Percentiles rank a stretch among this genome's conserved stretches.
Evolutionary conservation across 1,140 invertebrate species (phyloP).

Genomic region (Littorina saxatilis): DNA sequence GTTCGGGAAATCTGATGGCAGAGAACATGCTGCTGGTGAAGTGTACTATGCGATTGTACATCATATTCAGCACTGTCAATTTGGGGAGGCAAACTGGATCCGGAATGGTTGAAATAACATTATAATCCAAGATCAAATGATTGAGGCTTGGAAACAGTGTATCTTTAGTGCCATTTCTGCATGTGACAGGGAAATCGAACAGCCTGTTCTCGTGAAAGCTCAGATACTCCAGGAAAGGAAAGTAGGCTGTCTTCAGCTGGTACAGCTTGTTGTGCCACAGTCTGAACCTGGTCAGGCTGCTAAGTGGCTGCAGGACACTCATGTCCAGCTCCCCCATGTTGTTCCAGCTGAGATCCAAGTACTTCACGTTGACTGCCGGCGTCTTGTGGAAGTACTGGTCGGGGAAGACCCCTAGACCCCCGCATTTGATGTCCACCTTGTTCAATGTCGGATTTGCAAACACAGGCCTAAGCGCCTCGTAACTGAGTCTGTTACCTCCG

Average conservation of each 20-base stretch:
- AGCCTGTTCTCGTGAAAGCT: neutral
- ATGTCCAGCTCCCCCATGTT: neutral
- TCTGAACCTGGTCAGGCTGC: neutral
- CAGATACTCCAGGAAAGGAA: neutral
- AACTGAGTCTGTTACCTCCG: neutral
- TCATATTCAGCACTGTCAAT: neutral
- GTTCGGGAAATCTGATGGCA: neutral
- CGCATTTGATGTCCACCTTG: constrained; percentile 3
- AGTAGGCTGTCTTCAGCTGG: neutral
- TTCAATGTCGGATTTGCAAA: neutral
- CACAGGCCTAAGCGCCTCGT: neutral
- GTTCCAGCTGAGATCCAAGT: neutral
- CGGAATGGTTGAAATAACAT: neutral
- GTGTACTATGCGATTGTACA: neutral
- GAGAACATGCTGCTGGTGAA: constrained; percentile 1
- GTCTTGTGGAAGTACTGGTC: neutral
- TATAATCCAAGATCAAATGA: neutral
- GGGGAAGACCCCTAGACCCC: neutral
- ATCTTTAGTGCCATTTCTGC: neutral
- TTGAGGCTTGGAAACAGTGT: neutral
- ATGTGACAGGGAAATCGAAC: neutral
- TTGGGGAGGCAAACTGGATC: neutral
- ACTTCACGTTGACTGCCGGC: neutral
- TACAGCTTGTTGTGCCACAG: constrained; percentile 1
- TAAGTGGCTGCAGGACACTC: neutral